phyloP scores from a whole-genome alignment of 1,140 invertebrate species.

The Neodiprion fabricii region DNA sequence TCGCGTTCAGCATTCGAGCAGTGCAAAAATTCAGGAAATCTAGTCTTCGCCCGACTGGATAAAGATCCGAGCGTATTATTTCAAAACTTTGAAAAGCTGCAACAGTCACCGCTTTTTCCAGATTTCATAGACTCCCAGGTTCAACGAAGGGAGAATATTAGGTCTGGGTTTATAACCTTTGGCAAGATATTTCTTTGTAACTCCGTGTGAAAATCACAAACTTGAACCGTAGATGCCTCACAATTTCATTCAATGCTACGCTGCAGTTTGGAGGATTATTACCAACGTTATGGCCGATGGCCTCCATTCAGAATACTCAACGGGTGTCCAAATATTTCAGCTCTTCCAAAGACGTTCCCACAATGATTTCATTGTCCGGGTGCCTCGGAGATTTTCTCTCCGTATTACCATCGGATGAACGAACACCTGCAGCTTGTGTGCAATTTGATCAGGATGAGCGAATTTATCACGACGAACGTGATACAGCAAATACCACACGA shows the following conservation, averaged over 20 bases:
- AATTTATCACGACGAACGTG: not conserved
- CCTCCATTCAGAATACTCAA: not conserved
- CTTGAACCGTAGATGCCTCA: not conserved
- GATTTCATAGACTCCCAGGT: not conserved
- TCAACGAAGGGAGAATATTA: not conserved
- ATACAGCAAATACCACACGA: no score
- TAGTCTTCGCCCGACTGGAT: not conserved
- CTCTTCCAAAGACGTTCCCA: not conserved
- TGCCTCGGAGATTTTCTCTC: not conserved
- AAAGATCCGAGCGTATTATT: not conserved
- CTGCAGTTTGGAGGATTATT: slow-evolving; percentile 5
- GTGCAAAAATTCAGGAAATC: not conserved
- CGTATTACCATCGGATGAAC: not conserved
- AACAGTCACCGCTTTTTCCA: not conserved
- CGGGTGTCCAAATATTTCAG: slow-evolving; percentile 1
- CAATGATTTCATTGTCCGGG: not conserved
- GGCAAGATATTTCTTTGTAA: slow-evolving; percentile 3
- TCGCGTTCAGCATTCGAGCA: not conserved
- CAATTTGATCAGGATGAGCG: not conserved
- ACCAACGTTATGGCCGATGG: not conserved
- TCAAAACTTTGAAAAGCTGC: slow-evolving; percentile 1
- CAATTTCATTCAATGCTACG: not conserved
- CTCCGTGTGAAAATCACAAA: slow-evolving; percentile 4
- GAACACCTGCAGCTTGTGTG: not conserved
- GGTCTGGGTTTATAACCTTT: not conserved